Base-by-base conservation (phyloP, 2,888 invertebrate species). In the Nebria brevicollis region DNA sequence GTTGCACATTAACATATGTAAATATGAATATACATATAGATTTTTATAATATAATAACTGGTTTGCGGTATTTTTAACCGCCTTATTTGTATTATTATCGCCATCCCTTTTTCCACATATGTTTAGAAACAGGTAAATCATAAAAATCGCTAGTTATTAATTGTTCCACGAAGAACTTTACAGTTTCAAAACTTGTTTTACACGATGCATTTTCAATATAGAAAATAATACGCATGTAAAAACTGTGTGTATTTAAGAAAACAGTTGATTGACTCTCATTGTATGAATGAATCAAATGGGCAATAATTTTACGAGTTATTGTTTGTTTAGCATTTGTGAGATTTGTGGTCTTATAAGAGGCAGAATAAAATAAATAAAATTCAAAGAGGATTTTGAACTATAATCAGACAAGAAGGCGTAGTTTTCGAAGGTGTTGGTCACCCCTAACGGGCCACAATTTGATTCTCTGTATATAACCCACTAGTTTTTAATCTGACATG, bases 401-500 rank as follows among this genome's bases (percentile, higher is more conserved):
- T 72, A 72, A 72, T 72, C 72, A 72, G 41, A 34, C n/a, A 26
- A 13, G 25, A 64, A 66, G 73, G 72, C 42, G 72, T 78, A 68
- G 7, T 68, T 68, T 15, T 68, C 15, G 64, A 26, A 41, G 73
- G 72, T 42, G 72, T 78, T 73, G 78, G 78, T 65, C 78, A 78
- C 66, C 77, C 78, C 73, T 78, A 25, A 54, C 20, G 20, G 68
- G 20, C 20, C 68, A 20, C 72, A 72, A 78, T 77, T 78, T 34
- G 78, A 78, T 73, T 26, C 73, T 34, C 72, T 25, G 1, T 34
- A 10, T 72, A 10, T 26, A 13, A 73, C 34, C 78, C 73, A 20
- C 79, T 75, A 75, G 75, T 79, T 75, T 75, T 66, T 54, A 79
- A 75, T 75, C 74, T 75, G 75, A 79, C 79, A 68, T 66, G 79